Base-by-base conservation (phyloP, 2,888 invertebrate genomes). In the Acleris laterana region DNA sequence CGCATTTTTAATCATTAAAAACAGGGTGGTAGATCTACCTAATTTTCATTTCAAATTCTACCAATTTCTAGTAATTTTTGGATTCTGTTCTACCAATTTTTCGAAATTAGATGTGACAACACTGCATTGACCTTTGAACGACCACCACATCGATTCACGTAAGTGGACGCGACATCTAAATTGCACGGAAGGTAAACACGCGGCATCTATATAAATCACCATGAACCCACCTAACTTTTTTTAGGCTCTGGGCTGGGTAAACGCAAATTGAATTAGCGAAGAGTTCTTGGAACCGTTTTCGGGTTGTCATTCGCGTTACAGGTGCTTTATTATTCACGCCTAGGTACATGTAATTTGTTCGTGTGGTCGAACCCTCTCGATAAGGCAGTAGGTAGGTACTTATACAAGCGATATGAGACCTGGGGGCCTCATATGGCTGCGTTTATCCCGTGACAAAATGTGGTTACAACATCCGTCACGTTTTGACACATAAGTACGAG, bases 61-160 rank as follows among this genome's bases (percentile, higher is more conserved):
- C n/a, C n/a, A n/a, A n/a, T n/a, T n/a, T n/a, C n/a, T n/a, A n/a
- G n/a, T n/a, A n/a, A n/a, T n/a, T n/a, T n/a, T n/a, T n/a, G n/a
- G n/a, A n/a, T n/a, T n/a, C n/a, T n/a, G n/a, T n/a, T n/a, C n/a
- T n/a, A n/a, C n/a, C n/a, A n/a, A n/a, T n/a, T n/a, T n/a, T n/a
- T n/a, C n/a, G n/a, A n/a, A n/a, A n/a, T n/a, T n/a, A n/a, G n/a
- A n/a, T n/a, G n/a, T n/a, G n/a, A n/a, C n/a, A n/a, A n/a, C n/a
- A n/a, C n/a, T n/a, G 52, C 60, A 22, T 46, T 62, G 66, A 66
- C 62, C 66, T 66, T 66, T 66, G 62, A 25, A 22, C 62, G 66
- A 46, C 62, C 25, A 63, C 63, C 55, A 46, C 63, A 51, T 51
- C 61, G 65, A 61, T 66, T 57, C 57, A 57, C 38, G 59, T 42